Base-by-base conservation (phyloP, 2,797 vertebrate genomes). In the Fringilla coelebs region DNA sequence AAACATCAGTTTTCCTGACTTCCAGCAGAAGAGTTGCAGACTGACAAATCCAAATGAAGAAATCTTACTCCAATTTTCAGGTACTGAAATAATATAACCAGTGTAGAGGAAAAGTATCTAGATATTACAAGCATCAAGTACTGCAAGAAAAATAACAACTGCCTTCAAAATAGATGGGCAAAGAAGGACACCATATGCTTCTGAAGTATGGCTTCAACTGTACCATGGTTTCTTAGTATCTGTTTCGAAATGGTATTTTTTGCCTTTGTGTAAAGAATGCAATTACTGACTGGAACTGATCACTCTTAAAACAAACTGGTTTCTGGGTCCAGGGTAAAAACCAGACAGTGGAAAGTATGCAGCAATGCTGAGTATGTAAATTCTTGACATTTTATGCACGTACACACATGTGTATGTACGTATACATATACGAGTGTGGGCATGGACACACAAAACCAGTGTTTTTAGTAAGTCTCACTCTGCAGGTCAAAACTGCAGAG, bases 371-470 rank as follows among this genome's bases (percentile, higher is more conserved):
- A 67, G 3, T 41, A 49, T 28, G 15, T 38, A 54, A 60, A 36
- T 17, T 17, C 18, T 55, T 93, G 48, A 58, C 17, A 26, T 72
- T 85, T 91, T 68, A 88, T 88, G 70, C 8, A 18, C 1, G 1
- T 18, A 31, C 13, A 20, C 20, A 19, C 11, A 25, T 0, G 0
- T 6, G 14, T 16, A 3, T 0, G 1, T 10, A 29, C 0, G 1
- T 12, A 29, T 19, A 29, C 7, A 28, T 15, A 24, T 1, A 48
- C 34, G 21, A 58, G 9, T 18, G 15, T 24, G 25, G 31, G 31
- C 25, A 58, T 13, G 5, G 38, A 55, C 38, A 34, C 17, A n/a
- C 3, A 4, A 24, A 32, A 15, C 0, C 20, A 32, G 4, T 16
- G 6, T 21, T 41, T 70, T 72, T 72, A 72, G 40, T 62, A n/a